Evolutionary conservation across 1,140 invertebrate species (phyloP).

Genomic region (Zelostemma sp.): DNA sequence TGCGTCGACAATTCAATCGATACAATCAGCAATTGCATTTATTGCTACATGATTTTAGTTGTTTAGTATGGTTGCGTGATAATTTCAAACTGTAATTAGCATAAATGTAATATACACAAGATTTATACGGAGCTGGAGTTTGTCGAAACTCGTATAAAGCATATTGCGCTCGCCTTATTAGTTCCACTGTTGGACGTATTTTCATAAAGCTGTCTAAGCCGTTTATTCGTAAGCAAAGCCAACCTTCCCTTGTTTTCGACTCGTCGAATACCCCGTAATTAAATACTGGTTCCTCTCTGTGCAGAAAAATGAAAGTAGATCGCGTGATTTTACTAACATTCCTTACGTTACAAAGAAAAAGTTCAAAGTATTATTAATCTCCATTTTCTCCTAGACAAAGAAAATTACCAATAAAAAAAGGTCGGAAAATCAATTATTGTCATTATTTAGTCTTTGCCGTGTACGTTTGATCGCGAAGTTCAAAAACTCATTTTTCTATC

Average conservation of each 20-base stretch:
- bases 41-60: too few relatives aligned
- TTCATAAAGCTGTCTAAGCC: conserved; percentile 12
- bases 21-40: too few relatives aligned
- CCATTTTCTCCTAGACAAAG: too few relatives aligned
- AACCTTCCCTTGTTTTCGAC: conserved; percentile 8
- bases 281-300: conserved; percentile 14
- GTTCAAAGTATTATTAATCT: neutral
- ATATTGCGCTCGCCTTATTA: conserved; percentile 12
- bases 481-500: neutral
- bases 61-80: too few relatives aligned
- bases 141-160: conserved; percentile 2
- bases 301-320: conserved; percentile 5
- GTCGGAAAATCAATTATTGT: too few relatives aligned
- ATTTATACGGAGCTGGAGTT: neutral
- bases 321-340: conserved; percentile 1
- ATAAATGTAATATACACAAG: neutral
- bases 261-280: conserved; percentile 17
- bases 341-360: neutral
- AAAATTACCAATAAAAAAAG: neutral
- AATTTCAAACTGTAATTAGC: too few relatives aligned
- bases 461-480: neutral
- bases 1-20: too few relatives aligned
- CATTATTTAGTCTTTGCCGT: neutral
- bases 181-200: conserved; percentile 8
- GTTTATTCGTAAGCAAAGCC: conserved; percentile 17